These are phyloP conservation scores for Brachyrhaphis roseni DNA, from an alignment of 2,797 vertebrate species.

Conservation along the genomic window DNA sequence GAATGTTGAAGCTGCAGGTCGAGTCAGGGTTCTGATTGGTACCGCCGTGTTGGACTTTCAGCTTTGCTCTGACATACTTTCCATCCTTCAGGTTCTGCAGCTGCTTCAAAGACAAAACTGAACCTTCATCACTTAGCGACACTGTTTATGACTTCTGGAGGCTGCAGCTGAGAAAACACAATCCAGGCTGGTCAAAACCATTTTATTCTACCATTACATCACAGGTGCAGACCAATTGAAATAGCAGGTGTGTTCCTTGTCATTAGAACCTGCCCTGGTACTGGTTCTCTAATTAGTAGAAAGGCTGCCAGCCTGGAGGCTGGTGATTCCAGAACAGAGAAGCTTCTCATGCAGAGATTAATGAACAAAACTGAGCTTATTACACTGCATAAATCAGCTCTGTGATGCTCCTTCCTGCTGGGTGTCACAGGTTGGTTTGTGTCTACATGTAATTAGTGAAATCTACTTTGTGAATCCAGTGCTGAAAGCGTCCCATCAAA, in stretches of 20 bases:
- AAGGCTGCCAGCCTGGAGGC: background rate
- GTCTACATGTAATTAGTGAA: background rate
- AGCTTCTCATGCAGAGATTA: background rate
- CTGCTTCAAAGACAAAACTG: background rate
- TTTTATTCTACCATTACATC: constrained; percentile 66
- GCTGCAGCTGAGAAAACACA: constrained; percentile 53
- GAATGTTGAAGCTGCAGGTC: background rate
- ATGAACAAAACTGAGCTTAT: background rate
- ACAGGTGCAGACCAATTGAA: constrained; percentile 57
- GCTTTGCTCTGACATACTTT: background rate
- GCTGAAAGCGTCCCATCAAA: background rate
- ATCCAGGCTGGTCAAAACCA: constrained; percentile 52
- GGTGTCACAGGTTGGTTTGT: background rate
- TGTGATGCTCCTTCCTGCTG: background rate
- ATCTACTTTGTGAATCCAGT: background rate
- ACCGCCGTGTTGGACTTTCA: background rate
- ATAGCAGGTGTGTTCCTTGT: constrained; percentile 38
- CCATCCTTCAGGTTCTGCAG: background rate
- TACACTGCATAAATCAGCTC: background rate
- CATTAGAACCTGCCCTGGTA: constrained; percentile 54
- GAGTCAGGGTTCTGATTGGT: background rate
- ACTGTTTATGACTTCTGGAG: constrained; percentile 36
- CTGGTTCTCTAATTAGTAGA: background rate
- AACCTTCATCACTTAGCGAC: constrained; percentile 35
- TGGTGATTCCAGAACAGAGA: background rate